These are phyloP conservation scores for Lydus trimaculatus DNA, from an alignment of 2,888 invertebrate genomes.

Conservation along the genomic window DNA sequence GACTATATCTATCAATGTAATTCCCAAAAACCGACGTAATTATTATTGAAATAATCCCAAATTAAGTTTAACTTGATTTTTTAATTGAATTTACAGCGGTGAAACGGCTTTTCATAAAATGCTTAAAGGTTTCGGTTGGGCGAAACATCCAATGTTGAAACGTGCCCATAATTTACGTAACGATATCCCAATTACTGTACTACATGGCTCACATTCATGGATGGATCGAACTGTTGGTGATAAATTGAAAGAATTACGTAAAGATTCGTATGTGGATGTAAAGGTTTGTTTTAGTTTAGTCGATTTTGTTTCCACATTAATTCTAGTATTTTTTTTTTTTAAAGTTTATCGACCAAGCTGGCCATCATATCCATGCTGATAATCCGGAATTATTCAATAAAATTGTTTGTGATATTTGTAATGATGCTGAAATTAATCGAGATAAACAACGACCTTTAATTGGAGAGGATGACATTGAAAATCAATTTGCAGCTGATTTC, in stretches of 20 bases:
- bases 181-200: slow-evolving; percentile 83
- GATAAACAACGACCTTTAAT: not conserved
- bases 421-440: not conserved
- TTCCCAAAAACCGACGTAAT: slow-evolving; percentile 86
- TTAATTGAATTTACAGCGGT: slow-evolving; percentile 67
- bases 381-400: slow-evolving; percentile 87
- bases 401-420: slow-evolving; percentile 76
- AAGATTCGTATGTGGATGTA: slow-evolving; percentile 75
- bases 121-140: slow-evolving; percentile 92
- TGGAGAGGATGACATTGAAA: not conserved
- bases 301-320: slow-evolving; percentile 5
- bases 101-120: slow-evolving; percentile 92
- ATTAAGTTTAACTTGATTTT: not conserved
- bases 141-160: slow-evolving; percentile 93
- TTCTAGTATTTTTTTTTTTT: slow-evolving; percentile 32
- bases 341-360: slow-evolving; percentile 85
- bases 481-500: not conserved
- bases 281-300: slow-evolving; percentile 64
- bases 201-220: slow-evolving; percentile 96
- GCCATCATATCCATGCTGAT: slow-evolving; percentile 96
- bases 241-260: slow-evolving; percentile 74
- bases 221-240: slow-evolving; percentile 86
- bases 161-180: slow-evolving; percentile 74
- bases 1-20: slow-evolving; percentile 98
- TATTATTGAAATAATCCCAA: slow-evolving; percentile 42